Evolutionary conservation across 1,140 invertebrate genomes (phyloP), one percentile per base, ranked within the genome.

Genomic region (Drosophila parvula): DNA sequence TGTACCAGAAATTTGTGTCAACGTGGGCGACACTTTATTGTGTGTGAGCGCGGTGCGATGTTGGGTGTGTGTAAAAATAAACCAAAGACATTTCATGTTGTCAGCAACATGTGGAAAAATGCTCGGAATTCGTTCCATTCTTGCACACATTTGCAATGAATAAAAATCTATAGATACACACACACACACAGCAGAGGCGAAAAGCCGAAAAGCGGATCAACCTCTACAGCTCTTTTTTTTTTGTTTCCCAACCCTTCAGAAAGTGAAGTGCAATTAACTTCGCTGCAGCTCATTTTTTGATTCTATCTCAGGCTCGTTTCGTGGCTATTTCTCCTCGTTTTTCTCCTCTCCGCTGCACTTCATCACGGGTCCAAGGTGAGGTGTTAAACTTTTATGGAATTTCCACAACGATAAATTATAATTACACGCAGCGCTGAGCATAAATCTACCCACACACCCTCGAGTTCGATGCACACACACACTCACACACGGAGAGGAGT

Each of bases 341-440:
- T 43, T 32, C 30, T 62, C 57, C 41, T 61, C 30, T 45, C 48
- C 36, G 64, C 74, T 78, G 56, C 69, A 63, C 74, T 57, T 70
- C 64, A 58, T 61, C 64, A 58, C 28, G 56, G 43, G 50, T 51
- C 57, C 79, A 82, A 78, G 79, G 74, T 74, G 59, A 78, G 75
- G 79, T 78, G 79, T 82, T 78, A 82, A 82, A 82, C 63, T 82
- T 82, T 82, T 78, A 82, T 78, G 63, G 75, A 82, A 82, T 82
- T 82, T 78, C 79, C 74, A 79, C 70, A 82, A 70, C 70, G 75
- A 82, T 82, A 82, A 82, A 82, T 82, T 82, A 82, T 82, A 82
- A 82, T 82, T 82, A 82, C 70, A 79, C 75, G 70, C 74, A 78
- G 53, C 45, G 51, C 64, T 65, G 75, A 34, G 74, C 79, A 78